Base-by-base conservation (phyloP, 2,113 vertebrate genomes). In the human region DNA sequence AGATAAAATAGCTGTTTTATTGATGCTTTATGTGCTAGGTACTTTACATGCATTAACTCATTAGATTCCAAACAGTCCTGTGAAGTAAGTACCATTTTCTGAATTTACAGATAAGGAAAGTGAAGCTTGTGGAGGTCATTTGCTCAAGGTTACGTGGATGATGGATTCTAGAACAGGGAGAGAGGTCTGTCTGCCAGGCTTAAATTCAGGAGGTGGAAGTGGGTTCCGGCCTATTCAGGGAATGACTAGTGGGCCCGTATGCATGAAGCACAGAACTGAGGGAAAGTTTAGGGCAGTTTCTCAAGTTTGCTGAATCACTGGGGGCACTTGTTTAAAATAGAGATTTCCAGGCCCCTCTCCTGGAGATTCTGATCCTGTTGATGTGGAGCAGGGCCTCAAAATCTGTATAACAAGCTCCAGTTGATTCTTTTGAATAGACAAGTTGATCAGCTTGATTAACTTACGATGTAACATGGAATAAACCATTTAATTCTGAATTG, bases 401-500 rank as follows among this genome's bases (percentile, higher is more conserved):
- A 70, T 48, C 27, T 90, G 13, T 66, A 57, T 48, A 95, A 72
- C 59, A 92, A 87, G 40, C 3, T 32, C 48, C 38, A 61, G n/a
- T 20, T 78, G 48, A 91, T 81, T 43, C 43, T 76, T 75, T 93
- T 32, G 1, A 94, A 93, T 11, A 95, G 57, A 38, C 27, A 85
- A 81, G 17, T n/a, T 90, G 40, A 20, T 59, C 48, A 61, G 61
- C 6, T 94, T 97, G 72, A 68, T 94, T 81, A 78, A 79, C 40
- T 40, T 40, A 40, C 40, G 8, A 18, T 48, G 57, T n/a, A 91
- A 66, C n/a, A 72, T 52, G 40, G 79, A 89, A 84, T 84, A 87
- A 95, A 25, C 40, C 25, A 70, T 90, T n/a, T 86, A 82, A 94
- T 22, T 96, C 66, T 17, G 32, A 84, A 45, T 6, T 97, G 35